These are phyloP conservation scores for Synanthedon tipuliformis DNA, from an alignment of 2,888 invertebrate genomes.

Conservation along the genomic window DNA sequence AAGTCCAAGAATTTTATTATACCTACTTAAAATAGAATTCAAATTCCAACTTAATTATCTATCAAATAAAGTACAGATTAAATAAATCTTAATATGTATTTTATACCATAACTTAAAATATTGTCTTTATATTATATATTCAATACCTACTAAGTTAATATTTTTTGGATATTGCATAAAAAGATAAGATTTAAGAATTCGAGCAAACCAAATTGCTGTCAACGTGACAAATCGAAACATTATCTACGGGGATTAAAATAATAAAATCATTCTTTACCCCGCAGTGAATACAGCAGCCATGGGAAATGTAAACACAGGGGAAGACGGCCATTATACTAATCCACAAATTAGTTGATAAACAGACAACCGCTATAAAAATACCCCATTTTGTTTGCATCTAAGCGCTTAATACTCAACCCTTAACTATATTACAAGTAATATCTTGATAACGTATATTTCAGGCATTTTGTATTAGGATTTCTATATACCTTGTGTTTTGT, in stretches of 20 bases:
- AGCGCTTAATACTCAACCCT: background rate
- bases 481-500: too few species aligned
- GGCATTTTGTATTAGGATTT: too few species aligned
- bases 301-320: constrained; percentile 62
- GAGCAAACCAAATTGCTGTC: constrained; percentile 35
- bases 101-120: too few species aligned
- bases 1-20: too few species aligned
- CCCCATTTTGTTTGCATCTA: background rate
- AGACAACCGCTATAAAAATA: constrained; percentile 17
- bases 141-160: too few species aligned
- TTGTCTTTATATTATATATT: too few species aligned
- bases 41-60: too few species aligned
- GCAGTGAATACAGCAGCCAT: constrained; percentile 31
- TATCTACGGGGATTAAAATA: constrained; percentile 56
- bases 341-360: constrained; percentile 54
- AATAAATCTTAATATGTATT: too few species aligned
- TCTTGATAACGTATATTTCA: too few species aligned
- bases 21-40: too few species aligned
- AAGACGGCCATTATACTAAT: constrained; percentile 37
- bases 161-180: background rate
- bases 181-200: constrained; percentile 14
- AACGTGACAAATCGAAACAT: constrained; percentile 51
- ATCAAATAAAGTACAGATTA: too few species aligned
- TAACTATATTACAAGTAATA: too few species aligned
- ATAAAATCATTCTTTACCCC: constrained; percentile 46